Evolutionary conservation across 2,113 vertebrate species (phyloP).

Genomic region (Picathartes gymnocephalus): DNA sequence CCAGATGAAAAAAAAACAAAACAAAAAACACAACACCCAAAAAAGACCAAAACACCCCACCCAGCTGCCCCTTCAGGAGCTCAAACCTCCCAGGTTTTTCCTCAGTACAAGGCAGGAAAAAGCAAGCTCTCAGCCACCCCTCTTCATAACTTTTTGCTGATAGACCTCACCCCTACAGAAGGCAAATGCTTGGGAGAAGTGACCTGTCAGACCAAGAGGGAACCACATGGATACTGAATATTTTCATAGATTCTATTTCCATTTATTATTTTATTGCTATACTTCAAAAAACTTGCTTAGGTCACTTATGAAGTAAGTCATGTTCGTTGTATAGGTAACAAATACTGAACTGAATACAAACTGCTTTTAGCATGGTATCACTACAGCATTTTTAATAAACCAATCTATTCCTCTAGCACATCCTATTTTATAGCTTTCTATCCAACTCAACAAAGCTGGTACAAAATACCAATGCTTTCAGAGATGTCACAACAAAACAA

Average conservation of each 20-base stretch:
- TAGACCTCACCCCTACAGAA: not conserved
- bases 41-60: not conserved
- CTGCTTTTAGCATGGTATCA: not conserved
- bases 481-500: constrained; percentile 21
- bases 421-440: not conserved
- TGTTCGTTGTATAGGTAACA: not conserved
- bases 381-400: not conserved
- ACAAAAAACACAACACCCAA: not conserved
- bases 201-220: not conserved
- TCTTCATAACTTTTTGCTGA: not conserved
- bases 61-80: not conserved
- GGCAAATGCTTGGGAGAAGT: not conserved
- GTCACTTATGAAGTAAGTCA: not conserved
- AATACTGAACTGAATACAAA: not conserved
- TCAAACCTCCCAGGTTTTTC: not conserved
- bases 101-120: not conserved
- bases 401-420: not conserved
- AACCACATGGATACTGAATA: rapidly evolving
- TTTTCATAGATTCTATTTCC: not conserved
- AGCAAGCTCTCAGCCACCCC: not conserved
- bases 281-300: not conserved
- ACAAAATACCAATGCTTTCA: not conserved
- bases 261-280: not conserved
- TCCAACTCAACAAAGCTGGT: not conserved
- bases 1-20: too few species aligned